Percentiles rank a stretch among this genome's conserved stretches.
Evolutionary conservation across 2,888 invertebrate species (phyloP).

Genomic region (Rosalia funebris): DNA sequence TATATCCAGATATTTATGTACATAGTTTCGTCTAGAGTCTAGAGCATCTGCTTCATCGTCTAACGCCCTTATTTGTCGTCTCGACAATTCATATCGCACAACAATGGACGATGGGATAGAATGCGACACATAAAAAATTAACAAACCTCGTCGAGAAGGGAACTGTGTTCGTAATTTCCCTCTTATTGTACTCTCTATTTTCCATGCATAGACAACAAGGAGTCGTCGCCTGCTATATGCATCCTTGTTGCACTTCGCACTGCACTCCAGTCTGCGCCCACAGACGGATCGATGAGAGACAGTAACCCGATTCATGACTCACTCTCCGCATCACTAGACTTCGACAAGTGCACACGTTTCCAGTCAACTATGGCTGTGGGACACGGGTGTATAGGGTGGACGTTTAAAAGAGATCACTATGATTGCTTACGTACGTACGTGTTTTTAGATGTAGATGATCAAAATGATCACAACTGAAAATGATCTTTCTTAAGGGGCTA

Average conservation of each 20-base stretch:
- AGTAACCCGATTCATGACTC: constrained; percentile 59
- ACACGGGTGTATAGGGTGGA: constrained; percentile 8
- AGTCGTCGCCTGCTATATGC: constrained; percentile 15
- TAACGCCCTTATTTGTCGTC: constrained; percentile 7
- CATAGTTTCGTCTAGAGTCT: neutral
- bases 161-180: constrained; percentile 18
- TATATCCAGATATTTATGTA: neutral
- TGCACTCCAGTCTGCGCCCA: constrained; percentile 29
- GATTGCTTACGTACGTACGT: too few relatives aligned
- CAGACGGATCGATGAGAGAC: constrained; percentile 57
- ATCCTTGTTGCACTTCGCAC: constrained; percentile 22
- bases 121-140: constrained; percentile 25
- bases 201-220: constrained; percentile 22
- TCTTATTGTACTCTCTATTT: constrained; percentile 17
- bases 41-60: neutral
- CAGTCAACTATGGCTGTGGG: constrained; percentile 10
- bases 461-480: too few relatives aligned
- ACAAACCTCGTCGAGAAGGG: constrained; percentile 10
- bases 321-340: constrained; percentile 43
- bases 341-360: constrained; percentile 26
- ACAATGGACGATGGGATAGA: neutral
- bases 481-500: too few relatives aligned
- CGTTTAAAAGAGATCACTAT: neutral
- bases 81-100: constrained; percentile 1
- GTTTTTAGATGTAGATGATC: too few relatives aligned